phyloP scores from a whole-genome alignment of 1,140 invertebrate species.

The Drosophila carrolli region DNA sequence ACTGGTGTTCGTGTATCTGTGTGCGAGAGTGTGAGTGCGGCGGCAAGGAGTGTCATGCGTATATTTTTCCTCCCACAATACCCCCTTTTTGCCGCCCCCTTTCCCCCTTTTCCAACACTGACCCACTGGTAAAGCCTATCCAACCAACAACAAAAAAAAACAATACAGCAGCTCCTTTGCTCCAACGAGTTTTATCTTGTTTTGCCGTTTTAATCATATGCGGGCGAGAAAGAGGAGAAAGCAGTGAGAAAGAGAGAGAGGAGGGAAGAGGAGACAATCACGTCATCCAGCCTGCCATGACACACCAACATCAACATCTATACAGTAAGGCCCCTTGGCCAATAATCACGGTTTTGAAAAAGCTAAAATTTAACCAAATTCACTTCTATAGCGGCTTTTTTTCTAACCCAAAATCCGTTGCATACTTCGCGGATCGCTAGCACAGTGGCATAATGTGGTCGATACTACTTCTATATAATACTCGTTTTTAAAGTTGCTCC shows the following conservation, averaged over 20 bases:
- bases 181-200: slow-evolving; percentile 80
- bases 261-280: slow-evolving; percentile 60
- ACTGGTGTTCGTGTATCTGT: slow-evolving; percentile 44
- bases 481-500: too few relatives aligned
- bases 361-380: not conserved
- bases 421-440: slow-evolving; percentile 15
- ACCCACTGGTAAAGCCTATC: slow-evolving; percentile 35
- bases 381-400: slow-evolving; percentile 14
- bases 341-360: not conserved
- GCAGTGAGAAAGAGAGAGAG: slow-evolving; percentile 5
- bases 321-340: slow-evolving; percentile 37
- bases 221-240: slow-evolving; percentile 59
- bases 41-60: slow-evolving; percentile 81
- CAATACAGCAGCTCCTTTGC: slow-evolving; percentile 62
- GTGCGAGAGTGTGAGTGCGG: slow-evolving; percentile 45
- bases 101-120: slow-evolving; percentile 3
- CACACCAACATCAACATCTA: slow-evolving; percentile 63
- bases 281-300: slow-evolving; percentile 75
- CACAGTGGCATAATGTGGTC: not conserved
- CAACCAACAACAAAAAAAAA: slow-evolving; percentile 57
- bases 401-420: slow-evolving; percentile 3
- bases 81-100: slow-evolving; percentile 4
- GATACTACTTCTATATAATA: not conserved
- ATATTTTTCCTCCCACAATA: slow-evolving; percentile 60
- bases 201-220: slow-evolving; percentile 82